These are phyloP conservation scores for Drosophila multiciliata DNA, from an alignment of 2,888 invertebrate species.

Conservation along the genomic window DNA sequence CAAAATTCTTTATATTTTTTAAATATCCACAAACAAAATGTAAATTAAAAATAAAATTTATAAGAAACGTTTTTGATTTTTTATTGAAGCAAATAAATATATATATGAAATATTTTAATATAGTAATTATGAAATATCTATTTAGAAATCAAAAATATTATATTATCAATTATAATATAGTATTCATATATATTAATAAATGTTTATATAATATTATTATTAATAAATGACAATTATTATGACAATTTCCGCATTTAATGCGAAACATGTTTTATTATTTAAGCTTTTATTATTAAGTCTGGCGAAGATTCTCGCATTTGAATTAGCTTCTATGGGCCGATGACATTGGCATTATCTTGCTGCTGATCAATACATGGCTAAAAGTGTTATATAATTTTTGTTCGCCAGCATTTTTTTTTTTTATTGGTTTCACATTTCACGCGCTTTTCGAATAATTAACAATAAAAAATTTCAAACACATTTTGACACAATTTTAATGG, in stretches of 20 bases:
- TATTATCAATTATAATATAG: too few species aligned
- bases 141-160: too few species aligned
- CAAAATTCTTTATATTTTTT: not conserved
- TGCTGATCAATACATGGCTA: conserved; percentile 7
- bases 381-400: conserved; percentile 4
- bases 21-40: not conserved
- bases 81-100: not conserved
- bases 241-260: too few species aligned
- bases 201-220: not conserved
- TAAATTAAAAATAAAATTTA: not conserved
- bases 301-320: not conserved
- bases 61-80: not conserved
- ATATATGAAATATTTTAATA: too few species aligned
- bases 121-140: too few species aligned
- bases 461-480: conserved; percentile 75
- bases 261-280: not conserved
- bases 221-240: not conserved
- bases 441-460: conserved; percentile 61
- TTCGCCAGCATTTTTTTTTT: conserved; percentile 19
- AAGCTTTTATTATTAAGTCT: not conserved
- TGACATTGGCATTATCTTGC: conserved; percentile 1
- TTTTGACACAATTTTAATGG: conserved; percentile 82
- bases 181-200: not conserved
- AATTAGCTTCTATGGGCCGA: not conserved
- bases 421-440: conserved; percentile 54